Percentiles rank a stretch among this genome's conserved stretches.
Evolutionary conservation across 2,797 vertebrate species (phyloP).

Genomic region (Pogonophryne albipinna): DNA sequence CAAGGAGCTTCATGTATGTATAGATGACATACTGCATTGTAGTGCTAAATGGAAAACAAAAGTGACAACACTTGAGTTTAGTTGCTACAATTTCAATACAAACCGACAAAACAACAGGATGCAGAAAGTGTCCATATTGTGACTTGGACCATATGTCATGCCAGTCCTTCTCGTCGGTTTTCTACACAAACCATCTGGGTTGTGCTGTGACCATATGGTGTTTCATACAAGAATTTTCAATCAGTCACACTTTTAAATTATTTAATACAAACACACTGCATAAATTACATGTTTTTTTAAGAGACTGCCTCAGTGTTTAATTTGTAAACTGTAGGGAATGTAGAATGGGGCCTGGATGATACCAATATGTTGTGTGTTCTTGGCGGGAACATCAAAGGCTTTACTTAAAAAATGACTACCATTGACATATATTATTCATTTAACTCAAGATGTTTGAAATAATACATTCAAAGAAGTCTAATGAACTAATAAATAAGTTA

Average conservation of each 20-base stretch:
- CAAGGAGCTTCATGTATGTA: constrained; percentile 96
- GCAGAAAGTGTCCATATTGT: constrained; percentile 54
- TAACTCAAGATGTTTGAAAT: background rate
- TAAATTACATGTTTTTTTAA: constrained; percentile 63
- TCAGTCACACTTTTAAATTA: constrained; percentile 71
- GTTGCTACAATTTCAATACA: constrained; percentile 6
- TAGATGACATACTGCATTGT: constrained; percentile 94
- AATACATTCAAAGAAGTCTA: constrained; percentile 7
- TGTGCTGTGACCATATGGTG: constrained; percentile 77
- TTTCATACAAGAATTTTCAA: constrained; percentile 71
- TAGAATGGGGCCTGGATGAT: constrained; percentile 4
- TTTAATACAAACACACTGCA: constrained; percentile 67
- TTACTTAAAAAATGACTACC: constrained; percentile 7
- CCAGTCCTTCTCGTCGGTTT: constrained; percentile 48
- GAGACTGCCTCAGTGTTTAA: constrained; percentile 29
- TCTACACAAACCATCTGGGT: constrained; percentile 78
- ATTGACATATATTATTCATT: constrained; percentile 8
- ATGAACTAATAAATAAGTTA: constrained; percentile 5
- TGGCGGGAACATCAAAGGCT: constrained; percentile 14
- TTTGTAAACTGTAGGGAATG: constrained; percentile 42
- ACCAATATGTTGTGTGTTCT: constrained; percentile 25
- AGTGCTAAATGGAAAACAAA: constrained; percentile 80
- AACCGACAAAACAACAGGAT: constrained; percentile 30
- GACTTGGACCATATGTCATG: constrained; percentile 76
- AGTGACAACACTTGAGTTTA: constrained; percentile 3